A percentile compares a stretch with the other conserved stretches of the same genome.
Evolutionary conservation across 2,797 vertebrate species (phyloP).

Genomic region (Gallinago solitaria): DNA sequence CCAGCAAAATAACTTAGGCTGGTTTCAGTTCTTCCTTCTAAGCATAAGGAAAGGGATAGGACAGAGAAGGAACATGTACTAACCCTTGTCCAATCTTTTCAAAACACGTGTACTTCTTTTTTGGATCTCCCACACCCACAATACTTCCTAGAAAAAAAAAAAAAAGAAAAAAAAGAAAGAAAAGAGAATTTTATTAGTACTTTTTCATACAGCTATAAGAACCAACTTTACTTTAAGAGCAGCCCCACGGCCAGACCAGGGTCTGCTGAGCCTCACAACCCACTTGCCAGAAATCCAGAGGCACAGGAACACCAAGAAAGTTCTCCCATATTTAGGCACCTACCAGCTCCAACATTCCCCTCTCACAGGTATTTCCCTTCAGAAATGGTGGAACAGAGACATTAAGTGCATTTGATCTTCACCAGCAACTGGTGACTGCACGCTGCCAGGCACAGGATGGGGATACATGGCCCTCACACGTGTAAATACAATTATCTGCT

Average conservation of each 20-base stretch:
- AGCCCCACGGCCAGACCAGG: accelerated
- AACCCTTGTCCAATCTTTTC: constrained; percentile 93
- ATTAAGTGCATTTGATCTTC: neutral
- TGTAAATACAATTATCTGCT: neutral
- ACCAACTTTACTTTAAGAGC: neutral
- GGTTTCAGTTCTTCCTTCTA: neutral
- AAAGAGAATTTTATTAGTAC: neutral
- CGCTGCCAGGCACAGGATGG: neutral
- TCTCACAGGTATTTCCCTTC: neutral
- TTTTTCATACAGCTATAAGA: neutral
- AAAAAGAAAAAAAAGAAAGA: neutral
- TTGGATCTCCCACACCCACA: constrained; percentile 89
- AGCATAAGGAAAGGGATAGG: neutral
- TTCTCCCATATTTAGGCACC: neutral
- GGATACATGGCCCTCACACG: neutral
- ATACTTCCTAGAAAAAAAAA: constrained; percentile 82
- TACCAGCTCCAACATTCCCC: neutral
- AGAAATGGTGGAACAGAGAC: neutral
- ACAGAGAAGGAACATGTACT: constrained; percentile 43
- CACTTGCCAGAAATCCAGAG: neutral
- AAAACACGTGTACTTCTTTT: constrained; percentile 90
- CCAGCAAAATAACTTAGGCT: neutral
- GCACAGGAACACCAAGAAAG: neutral
- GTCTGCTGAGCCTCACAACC: neutral
- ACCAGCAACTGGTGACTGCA: neutral